These are phyloP conservation scores for Caenorhabditis imperialis DNA, from an alignment of 2,888 invertebrate species.

Conservation along the genomic window DNA sequence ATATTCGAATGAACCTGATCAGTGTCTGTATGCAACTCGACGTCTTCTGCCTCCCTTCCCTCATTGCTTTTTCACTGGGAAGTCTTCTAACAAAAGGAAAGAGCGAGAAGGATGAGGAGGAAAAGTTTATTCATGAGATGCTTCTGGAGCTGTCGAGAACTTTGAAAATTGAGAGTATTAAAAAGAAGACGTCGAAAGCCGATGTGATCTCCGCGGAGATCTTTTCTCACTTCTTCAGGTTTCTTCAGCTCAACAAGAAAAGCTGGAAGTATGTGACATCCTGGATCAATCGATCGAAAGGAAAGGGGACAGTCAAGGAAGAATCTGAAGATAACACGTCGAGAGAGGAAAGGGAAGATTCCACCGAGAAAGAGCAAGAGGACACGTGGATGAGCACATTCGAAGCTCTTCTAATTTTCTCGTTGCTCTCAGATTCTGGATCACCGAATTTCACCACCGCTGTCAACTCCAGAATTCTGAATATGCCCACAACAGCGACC, in stretches of 20 bases:
- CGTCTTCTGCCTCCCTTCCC: slow-evolving; percentile 14
- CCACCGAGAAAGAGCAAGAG: too few species aligned
- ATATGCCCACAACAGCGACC: slow-evolving; percentile 5
- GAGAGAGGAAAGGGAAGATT: slow-evolving; percentile 16
- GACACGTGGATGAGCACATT: slow-evolving; percentile 17
- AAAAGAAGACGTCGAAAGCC: slow-evolving; percentile 19
- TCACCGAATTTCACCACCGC: slow-evolving; percentile 8
- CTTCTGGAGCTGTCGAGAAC: slow-evolving; percentile 27
- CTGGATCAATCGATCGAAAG: slow-evolving; percentile 8
- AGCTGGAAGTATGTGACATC: slow-evolving; percentile 46
- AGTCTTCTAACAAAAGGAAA: not conserved
- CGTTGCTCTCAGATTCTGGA: slow-evolving; percentile 25
- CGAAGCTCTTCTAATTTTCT: slow-evolving; percentile 37
- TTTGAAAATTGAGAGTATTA: slow-evolving; percentile 29
- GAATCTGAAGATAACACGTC: not conserved
- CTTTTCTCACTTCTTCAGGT: slow-evolving; percentile 43
- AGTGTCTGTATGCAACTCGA: slow-evolving; percentile 19
- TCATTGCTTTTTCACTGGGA: slow-evolving; percentile 23
- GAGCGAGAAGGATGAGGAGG: slow-evolving; percentile 36
- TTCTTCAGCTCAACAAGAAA: slow-evolving; percentile 50
- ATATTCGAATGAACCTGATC: slow-evolving; percentile 30
- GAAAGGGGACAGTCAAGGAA: not conserved
- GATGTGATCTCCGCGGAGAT: slow-evolving; percentile 28
- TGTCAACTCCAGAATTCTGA: slow-evolving; percentile 33
- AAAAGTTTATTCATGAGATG: slow-evolving; percentile 25